Base-by-base conservation (phyloP, 2,113 vertebrate species). In the Riparia riparia region DNA sequence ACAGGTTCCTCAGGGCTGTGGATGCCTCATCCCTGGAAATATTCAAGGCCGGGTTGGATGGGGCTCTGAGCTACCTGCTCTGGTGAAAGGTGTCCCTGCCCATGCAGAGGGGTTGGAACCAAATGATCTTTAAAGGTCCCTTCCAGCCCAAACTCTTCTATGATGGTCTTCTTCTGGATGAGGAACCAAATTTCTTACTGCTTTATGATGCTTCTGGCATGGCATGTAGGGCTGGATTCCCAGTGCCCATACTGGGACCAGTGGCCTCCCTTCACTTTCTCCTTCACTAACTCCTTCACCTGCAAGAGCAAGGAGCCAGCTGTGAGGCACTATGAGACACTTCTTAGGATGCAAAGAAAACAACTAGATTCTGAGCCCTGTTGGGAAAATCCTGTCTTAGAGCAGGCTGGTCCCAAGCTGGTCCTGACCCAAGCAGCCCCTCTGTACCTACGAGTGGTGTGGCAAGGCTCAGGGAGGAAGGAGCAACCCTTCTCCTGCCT, bases 391-490 rank as follows among this genome's bases (percentile, higher is more conserved):
- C 12, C 28, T 37, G 34, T 66, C 25, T 54, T 45, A 7, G 9
- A 21, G 45, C 15, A 32, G 50, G 19, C 16, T 61, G n/a, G n/a
- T 24, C 12, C 7, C 34, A 76, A 74, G 42, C 14, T 82, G 71
- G 14, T 66, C 44, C 93, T 72, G 34, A 64, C 31, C 31, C 34
- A n/a, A 13, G 42, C 47, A 95, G 42, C 39, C 28, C 25, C 22
- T 77, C 44, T 69, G 26, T 78, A 53, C 6, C 71, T 51, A 1
- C 0, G 1, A 42, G 53, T 45, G 53, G 42, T 20, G 54, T 45
- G 51, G 42, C 26, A 56, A n/a, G 39, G 20, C 53, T 39, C 0
- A 0, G 17, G 12, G 15, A 42, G n/a, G 44, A 58, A 60, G 51
- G 53, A 72, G 14, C 21, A 77, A 7, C 39, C 47, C 51, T 66